Base-by-base conservation (phyloP, 2,888 invertebrate species). In the Listrodromus nycthemerus region DNA sequence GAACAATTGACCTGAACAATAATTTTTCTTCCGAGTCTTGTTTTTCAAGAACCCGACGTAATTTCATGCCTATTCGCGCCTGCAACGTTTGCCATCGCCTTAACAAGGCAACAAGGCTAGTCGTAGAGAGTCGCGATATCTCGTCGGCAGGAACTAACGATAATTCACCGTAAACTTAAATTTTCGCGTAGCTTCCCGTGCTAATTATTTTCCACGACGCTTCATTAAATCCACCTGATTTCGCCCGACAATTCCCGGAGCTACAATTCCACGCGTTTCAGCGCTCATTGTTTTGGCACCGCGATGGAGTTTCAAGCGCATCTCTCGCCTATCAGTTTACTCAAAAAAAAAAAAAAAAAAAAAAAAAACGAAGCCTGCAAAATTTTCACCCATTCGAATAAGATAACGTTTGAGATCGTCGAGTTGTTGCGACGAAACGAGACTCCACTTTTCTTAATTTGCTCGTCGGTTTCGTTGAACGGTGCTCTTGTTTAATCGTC, bases 401-500 rank as follows among this genome's bases (percentile, higher is more conserved):
- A 58, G 27, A 58, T 58, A 19, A 21, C 58, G 58, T 13, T n/a
- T 37, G 10, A 8, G 37, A 52, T 19, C 52, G 21, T 58, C 24
- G 27, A 24, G 5, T 58, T 27, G 19, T 13, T 3, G 5, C 27
- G 27, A 58, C 21, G 27, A 0, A 19, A 52, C 6, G 52, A 52
- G 19, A 27, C 27, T 27, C 24, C 27, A 16, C 27, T 58, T 58
- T 58, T 58, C 58, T 27, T 27, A 24, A 58, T 24, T 74, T 27
- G 73, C 58, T 61, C 41, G 45, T 27, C 19, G 21, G 41, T 50
- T 16, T n/a, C 37, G 10, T 19, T 21, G 1, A 10, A n/a, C 27
- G 27, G 50, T 50, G 27, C 65, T 61, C 70, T 69, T 33, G 7
- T 63, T 63, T 52, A 37, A 41, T 55, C 19, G 13, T 30, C 33